Base-by-base conservation (phyloP, 2,797 vertebrate genomes). In the Hafferia zeledoni region DNA sequence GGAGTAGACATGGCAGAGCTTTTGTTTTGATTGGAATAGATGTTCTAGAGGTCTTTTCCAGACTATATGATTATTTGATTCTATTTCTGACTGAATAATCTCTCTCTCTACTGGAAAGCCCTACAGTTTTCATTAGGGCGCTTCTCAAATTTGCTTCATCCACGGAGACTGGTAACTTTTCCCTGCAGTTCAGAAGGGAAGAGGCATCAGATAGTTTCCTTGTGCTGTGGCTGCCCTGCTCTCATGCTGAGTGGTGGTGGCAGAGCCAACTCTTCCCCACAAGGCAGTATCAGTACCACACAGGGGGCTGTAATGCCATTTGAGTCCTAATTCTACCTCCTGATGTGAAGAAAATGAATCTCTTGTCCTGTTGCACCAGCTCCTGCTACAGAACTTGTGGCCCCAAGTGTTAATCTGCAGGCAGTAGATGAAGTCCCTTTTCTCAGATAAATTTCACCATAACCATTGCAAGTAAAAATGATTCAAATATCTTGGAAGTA, bases 231-330 rank as follows among this genome's bases (percentile, higher is more conserved):
- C 23, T 88, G 56, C 46, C 72, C 37, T 25, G 11, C 2, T 37
- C 27, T 87, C 22, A 47, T 0, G 4, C 11, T 1, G 1, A 27
- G n/a, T 15, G 30, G n/a, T 2, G 1, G 31, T 24, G 27, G 17
- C 24, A 81, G 52, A 69, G 31, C 24, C 1, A 0, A 3, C 24
- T 8, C 9, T 52, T 87, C 24, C 35, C 13, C 20, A n/a, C 33
- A 81, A 28, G 65, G 9, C 35, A 50, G 22, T 17, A 43, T 31
- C 37, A 77, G 47, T 30, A 50, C 6, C 9, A 44, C 17, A 16
- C 19, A 9, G 8, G 24, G 25, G 23, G 15, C 28, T 81, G 35
- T 15, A 25, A 47, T 13, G 13, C 0, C 1, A 19, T 41, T 30
- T 70, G 37, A 7, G 28, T 53, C 20, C 44, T 68, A 52, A 63